A percentile compares a stretch with the other conserved stretches of the same genome.
phyloP scores from a whole-genome alignment of 1,140 invertebrate species.

The Ericerus pela region DNA sequence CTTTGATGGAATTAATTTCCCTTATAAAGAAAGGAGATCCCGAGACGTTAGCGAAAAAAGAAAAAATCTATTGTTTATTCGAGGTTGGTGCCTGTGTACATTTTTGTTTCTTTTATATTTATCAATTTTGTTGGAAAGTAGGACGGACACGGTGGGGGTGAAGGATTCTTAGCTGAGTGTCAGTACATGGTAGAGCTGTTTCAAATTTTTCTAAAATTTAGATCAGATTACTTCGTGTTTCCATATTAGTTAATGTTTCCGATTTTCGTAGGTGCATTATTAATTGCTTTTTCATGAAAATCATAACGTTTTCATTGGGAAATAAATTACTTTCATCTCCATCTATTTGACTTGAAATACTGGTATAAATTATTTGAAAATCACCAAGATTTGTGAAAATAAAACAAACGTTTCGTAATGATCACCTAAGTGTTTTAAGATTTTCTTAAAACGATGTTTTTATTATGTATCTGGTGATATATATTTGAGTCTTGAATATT shows the following conservation, averaged over 20 bases:
- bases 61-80: conserved; percentile 31
- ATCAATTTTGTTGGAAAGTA: background rate
- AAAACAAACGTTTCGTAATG: too few relatives aligned
- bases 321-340: too few relatives aligned
- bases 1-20: conserved; percentile 52
- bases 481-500: too few relatives aligned
- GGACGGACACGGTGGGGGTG: too few relatives aligned
- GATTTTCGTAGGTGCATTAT: background rate
- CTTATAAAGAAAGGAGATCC: conserved; percentile 49
- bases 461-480: too few relatives aligned
- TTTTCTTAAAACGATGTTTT: too few relatives aligned
- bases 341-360: too few relatives aligned
- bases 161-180: background rate
- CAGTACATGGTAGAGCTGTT: background rate
- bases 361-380: too few relatives aligned
- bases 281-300: too few relatives aligned
- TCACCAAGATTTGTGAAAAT: too few relatives aligned
- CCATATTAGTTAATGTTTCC: background rate
- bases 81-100: conserved; percentile 18
- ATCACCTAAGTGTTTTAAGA: too few relatives aligned
- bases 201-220: background rate
- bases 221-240: background rate
- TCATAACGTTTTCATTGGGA: too few relatives aligned
- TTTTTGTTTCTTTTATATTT: background rate
- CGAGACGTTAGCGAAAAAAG: conserved; percentile 44